Percentiles rank a stretch among this genome's conserved stretches.
These are phyloP conservation scores for Dryobotodes eremita DNA, from an alignment of 2,888 invertebrate species.

Conservation along the genomic window DNA sequence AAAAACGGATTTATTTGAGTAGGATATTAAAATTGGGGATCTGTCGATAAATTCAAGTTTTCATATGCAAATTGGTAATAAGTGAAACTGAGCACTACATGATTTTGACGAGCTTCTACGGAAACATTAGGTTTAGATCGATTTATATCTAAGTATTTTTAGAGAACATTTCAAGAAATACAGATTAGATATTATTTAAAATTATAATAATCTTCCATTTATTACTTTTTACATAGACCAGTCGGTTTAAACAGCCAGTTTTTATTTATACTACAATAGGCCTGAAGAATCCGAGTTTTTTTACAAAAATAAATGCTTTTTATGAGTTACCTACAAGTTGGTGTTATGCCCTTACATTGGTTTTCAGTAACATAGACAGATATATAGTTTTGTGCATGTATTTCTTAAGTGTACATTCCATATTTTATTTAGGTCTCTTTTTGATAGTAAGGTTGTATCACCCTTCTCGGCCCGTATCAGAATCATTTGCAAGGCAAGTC, in stretches of 20 bases:
- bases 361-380: constrained; percentile 15
- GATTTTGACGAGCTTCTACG: background rate
- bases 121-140: background rate
- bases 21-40: background rate
- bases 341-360: constrained; percentile 16
- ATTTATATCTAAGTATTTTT: background rate
- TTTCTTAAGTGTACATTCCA: constrained; percentile 26
- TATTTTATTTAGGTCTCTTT: constrained; percentile 18
- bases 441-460: constrained; percentile 24
- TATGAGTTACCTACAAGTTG: constrained; percentile 10
- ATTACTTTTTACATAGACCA: constrained; percentile 9
- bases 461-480: too few relatives aligned
- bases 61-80: constrained; percentile 1
- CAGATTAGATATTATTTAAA: background rate
- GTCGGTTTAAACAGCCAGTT: background rate
- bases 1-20: constrained; percentile 1
- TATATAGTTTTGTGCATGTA: constrained; percentile 44
- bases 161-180: constrained; percentile 8
- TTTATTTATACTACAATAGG: constrained; percentile 3
- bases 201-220: background rate
- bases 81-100: background rate
- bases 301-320: constrained; percentile 30
- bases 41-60: background rate
- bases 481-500: background rate
- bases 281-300: background rate